Evolutionary conservation across 2,113 vertebrate genomes (phyloP).

Genomic region (Corythaeola cristata): DNA sequence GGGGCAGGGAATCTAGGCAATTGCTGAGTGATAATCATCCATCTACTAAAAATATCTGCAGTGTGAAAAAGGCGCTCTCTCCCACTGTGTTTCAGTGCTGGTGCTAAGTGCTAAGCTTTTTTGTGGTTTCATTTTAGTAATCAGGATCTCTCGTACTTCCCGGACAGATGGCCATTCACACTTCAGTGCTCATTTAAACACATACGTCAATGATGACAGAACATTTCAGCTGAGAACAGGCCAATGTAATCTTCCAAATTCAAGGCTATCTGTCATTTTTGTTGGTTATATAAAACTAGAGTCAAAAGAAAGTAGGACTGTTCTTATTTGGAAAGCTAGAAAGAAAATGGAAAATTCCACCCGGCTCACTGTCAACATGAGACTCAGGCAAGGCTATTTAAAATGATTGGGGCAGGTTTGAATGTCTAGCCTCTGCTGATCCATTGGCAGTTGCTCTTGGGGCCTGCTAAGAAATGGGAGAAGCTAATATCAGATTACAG

Average conservation of each 20-base stretch:
- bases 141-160: slow-evolving; percentile 52
- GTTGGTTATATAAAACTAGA: slow-evolving; percentile 65
- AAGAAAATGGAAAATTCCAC: slow-evolving; percentile 45
- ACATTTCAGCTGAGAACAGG: slow-evolving; percentile 69
- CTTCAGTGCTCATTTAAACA: slow-evolving; percentile 64
- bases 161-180: slow-evolving; percentile 76
- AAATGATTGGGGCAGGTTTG: slow-evolving; percentile 7
- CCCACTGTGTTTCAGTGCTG: background rate
- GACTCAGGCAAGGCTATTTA: background rate
- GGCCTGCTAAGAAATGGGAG: slow-evolving; percentile 6
- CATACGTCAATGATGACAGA: slow-evolving; percentile 74
- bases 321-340: slow-evolving; percentile 9
- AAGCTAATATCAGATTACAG: slow-evolving; percentile 6
- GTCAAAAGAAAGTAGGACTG: slow-evolving; percentile 27
- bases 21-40: slow-evolving; percentile 50
- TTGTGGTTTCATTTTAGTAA: slow-evolving; percentile 52
- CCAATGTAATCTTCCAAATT: slow-evolving; percentile 67
- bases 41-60: slow-evolving; percentile 44
- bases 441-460: background rate
- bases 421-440: slow-evolving; percentile 1
- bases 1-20: slow-evolving; percentile 26
- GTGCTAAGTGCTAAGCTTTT: slow-evolving; percentile 18
- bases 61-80: background rate
- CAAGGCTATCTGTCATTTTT: slow-evolving; percentile 71
- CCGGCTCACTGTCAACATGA: slow-evolving; percentile 3